A percentile compares a stretch with the other conserved stretches of the same genome.
phyloP scores from a whole-genome alignment of 2,888 invertebrate species.

The Belgica antarctica region DNA sequence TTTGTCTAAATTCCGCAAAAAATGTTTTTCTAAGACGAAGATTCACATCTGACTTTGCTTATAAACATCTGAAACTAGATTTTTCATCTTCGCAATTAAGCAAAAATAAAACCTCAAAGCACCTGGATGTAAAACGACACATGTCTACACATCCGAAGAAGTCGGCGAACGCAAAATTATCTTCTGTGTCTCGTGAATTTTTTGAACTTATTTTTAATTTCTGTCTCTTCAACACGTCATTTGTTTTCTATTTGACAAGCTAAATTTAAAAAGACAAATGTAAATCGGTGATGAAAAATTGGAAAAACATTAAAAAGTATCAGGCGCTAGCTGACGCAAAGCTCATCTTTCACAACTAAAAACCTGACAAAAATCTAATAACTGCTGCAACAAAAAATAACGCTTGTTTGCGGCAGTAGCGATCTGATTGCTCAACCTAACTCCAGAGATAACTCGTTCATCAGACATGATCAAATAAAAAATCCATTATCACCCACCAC shows the following conservation, averaged over 20 bases:
- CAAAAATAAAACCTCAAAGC: not conserved
- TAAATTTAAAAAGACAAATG: conserved; percentile 1
- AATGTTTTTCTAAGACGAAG: no score
- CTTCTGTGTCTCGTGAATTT: not conserved
- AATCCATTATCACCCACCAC: conserved; percentile 5
- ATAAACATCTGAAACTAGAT: no score
- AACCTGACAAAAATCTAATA: not conserved
- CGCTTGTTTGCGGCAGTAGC: not conserved
- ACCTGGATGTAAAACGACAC: not conserved
- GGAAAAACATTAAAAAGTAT: not conserved
- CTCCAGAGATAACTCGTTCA: not conserved
- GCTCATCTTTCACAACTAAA: not conserved
- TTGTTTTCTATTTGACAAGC: not conserved
- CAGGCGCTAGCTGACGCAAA: not conserved
- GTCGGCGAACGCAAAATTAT: not conserved
- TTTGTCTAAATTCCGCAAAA: no score
- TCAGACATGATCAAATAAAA: not conserved
- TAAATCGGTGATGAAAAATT: not conserved
- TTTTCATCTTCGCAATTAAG: not conserved
- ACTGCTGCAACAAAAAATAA: no score
- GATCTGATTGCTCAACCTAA: not conserved
- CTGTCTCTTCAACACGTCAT: conserved; percentile 9
- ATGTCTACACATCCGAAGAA: not conserved
- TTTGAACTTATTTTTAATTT: conserved; percentile 15
- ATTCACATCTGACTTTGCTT: no score